A percentile compares a stretch with the other conserved stretches of the same genome.
Conservation (phyloP, 2,888 invertebrate genomes). For the Anodontia alba region DNA sequence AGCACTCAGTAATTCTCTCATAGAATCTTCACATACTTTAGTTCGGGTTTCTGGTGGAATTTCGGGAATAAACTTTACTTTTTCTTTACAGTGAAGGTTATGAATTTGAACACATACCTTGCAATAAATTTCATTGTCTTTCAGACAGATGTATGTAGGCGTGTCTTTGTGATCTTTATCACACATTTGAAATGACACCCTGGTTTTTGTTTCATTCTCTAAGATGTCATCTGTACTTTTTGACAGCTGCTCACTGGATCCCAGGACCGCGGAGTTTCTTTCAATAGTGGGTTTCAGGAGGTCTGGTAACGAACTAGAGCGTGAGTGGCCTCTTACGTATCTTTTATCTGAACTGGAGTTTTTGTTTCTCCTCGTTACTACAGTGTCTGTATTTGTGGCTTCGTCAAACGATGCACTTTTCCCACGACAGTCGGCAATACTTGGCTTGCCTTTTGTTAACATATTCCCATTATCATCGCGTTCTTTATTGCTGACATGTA, state of each 20-base stretch:
- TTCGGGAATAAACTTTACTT: constrained; percentile 60
- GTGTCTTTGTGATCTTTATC: constrained; percentile 45
- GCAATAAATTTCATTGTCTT: constrained; percentile 61
- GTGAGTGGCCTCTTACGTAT: neutral
- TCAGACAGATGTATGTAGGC: constrained; percentile 54
- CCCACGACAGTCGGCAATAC: neutral
- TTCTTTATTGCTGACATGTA: neutral
- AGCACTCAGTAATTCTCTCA: constrained; percentile 41
- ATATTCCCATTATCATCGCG: neutral
- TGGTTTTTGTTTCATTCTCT: neutral
- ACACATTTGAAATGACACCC: constrained; percentile 33
- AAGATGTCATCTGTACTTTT: constrained; percentile 21
- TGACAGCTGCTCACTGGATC: neutral
- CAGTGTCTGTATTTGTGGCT: neutral
- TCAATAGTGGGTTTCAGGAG: constrained; percentile 45
- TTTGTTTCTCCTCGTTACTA: neutral
- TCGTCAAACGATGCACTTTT: neutral
- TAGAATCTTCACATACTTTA: constrained; percentile 36
- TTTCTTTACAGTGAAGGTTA: constrained; percentile 56
- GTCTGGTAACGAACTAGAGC: constrained; percentile 56
- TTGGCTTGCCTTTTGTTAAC: neutral
- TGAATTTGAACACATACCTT: constrained; percentile 53
- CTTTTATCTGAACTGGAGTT: neutral
- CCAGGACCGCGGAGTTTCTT: neutral
- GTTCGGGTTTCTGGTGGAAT: constrained; percentile 47